phyloP scores from a whole-genome alignment of 1,140 invertebrate genomes.

The Aphaenogaster floridana region DNA sequence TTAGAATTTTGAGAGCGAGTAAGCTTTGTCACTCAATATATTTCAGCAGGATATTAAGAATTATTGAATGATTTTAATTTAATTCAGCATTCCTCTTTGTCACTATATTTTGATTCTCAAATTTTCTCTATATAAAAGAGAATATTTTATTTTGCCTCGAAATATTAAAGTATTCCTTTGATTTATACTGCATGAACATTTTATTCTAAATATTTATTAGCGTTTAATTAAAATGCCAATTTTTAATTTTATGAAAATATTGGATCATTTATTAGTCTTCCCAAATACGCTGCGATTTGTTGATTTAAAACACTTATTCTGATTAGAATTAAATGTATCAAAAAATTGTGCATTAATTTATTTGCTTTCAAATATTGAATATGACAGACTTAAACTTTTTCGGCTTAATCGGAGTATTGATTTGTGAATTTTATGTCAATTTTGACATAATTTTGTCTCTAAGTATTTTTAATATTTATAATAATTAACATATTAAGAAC shows the following conservation, averaged over 20 bases:
- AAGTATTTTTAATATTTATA: conserved; percentile 18
- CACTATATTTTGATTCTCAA: not conserved
- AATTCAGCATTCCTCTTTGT: not conserved
- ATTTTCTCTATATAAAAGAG: not conserved
- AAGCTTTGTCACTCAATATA: not conserved
- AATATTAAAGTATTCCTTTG: not conserved
- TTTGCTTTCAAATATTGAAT: conserved; percentile 2
- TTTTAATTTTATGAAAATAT: not conserved
- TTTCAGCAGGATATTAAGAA: not conserved
- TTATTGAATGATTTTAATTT: conserved; percentile 18
- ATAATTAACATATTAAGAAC: not conserved
- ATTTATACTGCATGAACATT: not conserved
- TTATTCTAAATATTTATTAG: conserved; percentile 22
- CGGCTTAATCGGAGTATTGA: not conserved
- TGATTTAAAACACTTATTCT: not conserved
- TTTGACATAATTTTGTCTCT: not conserved
- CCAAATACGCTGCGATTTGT: not conserved
- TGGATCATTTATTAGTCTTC: not conserved
- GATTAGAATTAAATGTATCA: not conserved
- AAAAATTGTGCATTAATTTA: not conserved
- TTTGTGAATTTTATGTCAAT: not conserved
- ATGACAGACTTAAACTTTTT: not conserved
- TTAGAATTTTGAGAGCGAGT: conserved; percentile 20
- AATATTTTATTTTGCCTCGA: not conserved
- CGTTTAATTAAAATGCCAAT: not conserved